A percentile compares a stretch with the other conserved stretches of the same genome.
phyloP scores from a whole-genome alignment of 2,888 invertebrate species.

The Cotesia congregata region DNA sequence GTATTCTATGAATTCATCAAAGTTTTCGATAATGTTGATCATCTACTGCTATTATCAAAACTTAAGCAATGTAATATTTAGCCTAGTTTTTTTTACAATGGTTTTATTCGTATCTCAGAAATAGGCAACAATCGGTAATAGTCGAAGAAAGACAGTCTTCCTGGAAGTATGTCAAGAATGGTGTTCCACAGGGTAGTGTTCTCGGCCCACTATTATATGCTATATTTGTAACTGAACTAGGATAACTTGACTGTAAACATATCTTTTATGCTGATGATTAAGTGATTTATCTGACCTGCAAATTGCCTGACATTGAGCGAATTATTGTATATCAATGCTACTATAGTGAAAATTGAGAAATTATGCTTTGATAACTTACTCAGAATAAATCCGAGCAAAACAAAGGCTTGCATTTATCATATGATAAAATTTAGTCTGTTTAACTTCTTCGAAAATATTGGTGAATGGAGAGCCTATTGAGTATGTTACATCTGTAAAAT shows the following conservation, averaged over 20 bases:
- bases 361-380: not conserved
- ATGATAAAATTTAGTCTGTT: not conserved
- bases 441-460: not conserved
- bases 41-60: no score
- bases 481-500: not conserved
- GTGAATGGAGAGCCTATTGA: not conserved
- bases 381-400: constrained; percentile 6
- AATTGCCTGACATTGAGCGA: not conserved
- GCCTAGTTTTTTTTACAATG: no score
- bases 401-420: constrained; percentile 16
- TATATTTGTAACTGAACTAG: not conserved
- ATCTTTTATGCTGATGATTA: not conserved
- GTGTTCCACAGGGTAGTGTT: constrained; percentile 3
- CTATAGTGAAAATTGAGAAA: not conserved
- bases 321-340: not conserved
- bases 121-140: no score
- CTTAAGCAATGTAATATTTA: no score
- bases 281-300: constrained; percentile 3
- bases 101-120: no score
- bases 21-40: no score
- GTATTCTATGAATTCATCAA: no score
- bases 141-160: not conserved
- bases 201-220: not conserved
- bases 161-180: not conserved
- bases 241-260: not conserved